Evolutionary conservation across 2,888 invertebrate species (phyloP).

Genomic region (Girardia tigrina): DNA sequence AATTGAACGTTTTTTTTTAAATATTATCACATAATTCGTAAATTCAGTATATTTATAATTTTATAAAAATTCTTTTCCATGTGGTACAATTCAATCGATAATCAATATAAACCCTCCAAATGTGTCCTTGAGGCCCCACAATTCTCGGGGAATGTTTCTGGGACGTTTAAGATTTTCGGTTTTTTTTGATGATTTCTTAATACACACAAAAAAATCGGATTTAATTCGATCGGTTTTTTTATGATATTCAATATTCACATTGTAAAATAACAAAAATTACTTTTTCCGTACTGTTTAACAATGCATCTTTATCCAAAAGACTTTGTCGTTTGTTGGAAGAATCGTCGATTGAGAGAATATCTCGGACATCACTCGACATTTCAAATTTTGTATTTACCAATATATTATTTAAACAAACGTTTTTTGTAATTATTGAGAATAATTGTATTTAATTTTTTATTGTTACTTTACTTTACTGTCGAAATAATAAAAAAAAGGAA

Average conservation of each 20-base stretch:
- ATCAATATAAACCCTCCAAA: slow-evolving; percentile 14
- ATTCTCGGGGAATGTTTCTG: slow-evolving; percentile 5
- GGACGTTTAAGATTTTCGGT: not conserved
- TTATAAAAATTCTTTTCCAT: too few species aligned
- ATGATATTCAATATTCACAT: too few species aligned
- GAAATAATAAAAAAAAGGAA: too few species aligned
- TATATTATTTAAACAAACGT: not conserved
- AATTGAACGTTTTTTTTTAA: too few species aligned
- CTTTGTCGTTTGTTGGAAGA: not conserved
- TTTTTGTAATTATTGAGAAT: too few species aligned
- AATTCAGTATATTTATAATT: too few species aligned
- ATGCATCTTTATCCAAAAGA: not conserved
- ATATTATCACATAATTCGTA: too few species aligned
- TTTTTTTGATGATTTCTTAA: not conserved
- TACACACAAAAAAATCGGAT: too few species aligned
- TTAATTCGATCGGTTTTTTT: too few species aligned
- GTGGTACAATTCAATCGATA: too few species aligned
- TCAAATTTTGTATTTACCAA: not conserved
- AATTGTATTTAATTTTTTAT: too few species aligned
- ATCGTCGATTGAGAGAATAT: not conserved
- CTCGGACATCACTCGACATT: slow-evolving; percentile 14
- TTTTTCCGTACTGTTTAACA: not conserved
- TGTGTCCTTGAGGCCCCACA: not conserved
- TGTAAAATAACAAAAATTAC: not conserved
- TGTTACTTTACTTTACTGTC: too few species aligned